Evolutionary conservation across 2,888 invertebrate species (phyloP), one percentile per base, ranked within the genome.

Genomic region (Aethes cnicana): DNA sequence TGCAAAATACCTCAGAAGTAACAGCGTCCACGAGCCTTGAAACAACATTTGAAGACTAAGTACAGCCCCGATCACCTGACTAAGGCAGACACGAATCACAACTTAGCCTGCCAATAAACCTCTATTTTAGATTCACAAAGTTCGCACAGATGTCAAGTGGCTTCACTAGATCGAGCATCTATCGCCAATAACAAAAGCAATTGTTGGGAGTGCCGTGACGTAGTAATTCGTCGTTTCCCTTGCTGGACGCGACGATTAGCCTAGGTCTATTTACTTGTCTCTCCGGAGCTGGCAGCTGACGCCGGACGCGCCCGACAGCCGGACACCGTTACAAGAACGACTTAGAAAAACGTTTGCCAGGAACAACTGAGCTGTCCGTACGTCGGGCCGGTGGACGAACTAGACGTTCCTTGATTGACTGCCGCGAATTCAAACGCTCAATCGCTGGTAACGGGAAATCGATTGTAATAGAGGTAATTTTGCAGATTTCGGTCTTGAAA

Each of bases 331-430:
- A 82, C 84, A 75, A 76, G 79, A 77, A 74, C 72, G 82, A 82
- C 88, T 88, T 88, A 88, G 88, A 88, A 89, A 88, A 88, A 86
- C 84, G 81, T 85, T 87, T 82, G 88, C 72, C 71, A 70, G 71
- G 69, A 72, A 77, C 75, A 74, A 72, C 74, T 70, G 66, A 61
- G 66, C 66, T 63, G 71, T 77, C 70, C 67, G 68, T 72, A 68
- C 68, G 52, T 46, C 66, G 63, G 63, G 63, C 64, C 68, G 69
- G 61, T 67, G 69, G 71, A 66, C 72, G 72, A 66, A 74, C 74
- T 75, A 72, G 74, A 68, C 63, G 72, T 64, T 73, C 69, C 67
- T 63, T 70, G 74, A 79, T 72, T 73, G 74, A 74, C 68, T 61
- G 68, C 46, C 32, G 46, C 37, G 46, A 39, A 46, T 39, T 39